Evolutionary conservation across 2,888 invertebrate species (phyloP), one percentile per base, ranked within the genome.

Genomic region (Cryptocephalus moraei): DNA sequence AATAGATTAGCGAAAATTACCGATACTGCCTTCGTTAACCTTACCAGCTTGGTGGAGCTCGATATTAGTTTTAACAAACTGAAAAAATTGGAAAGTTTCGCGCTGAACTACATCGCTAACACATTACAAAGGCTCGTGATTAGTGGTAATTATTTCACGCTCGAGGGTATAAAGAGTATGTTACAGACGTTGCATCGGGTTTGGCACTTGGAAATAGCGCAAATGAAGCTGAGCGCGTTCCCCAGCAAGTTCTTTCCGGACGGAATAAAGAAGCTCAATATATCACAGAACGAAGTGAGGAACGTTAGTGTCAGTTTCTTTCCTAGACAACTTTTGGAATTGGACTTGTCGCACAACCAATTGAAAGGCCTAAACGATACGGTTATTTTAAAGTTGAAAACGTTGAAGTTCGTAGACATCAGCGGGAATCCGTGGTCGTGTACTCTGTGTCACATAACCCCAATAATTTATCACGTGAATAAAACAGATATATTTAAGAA

Each of bases 51-150:
- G 48, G 72, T 74, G 50, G 79, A 82, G 57, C 71, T 90, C 54
- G 86, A 89, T 67, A 76, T 90, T 49, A 81, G 86, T 54, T 81
- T 82, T 66, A 88, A 89, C 65, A 84, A 84, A 68, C 74, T 88
- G 55, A 79, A 81, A 58, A 75, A 78, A 44, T 75, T 86, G 51
- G 83, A 85, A 62, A 71, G 76, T 36, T 73, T 75, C 52, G 76
- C 79, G 0, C 76, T 84, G 56, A 73, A 75, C 11, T 78, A 81
- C 1, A 66, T 81, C 1, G 76, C 80, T 8, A 78, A 80, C 52
- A 77, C 78, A 39, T 69, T 86, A 46, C 76, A 75, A 62, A 76
- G 74, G 42, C 74, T 88, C 12, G 78, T 82, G 61, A 77, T 88
- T 41, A 84, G 86, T 58, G 84, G 85, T 8, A 88, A 88, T 61